A percentile compares a stretch with the other conserved stretches of the same genome.
Evolutionary conservation across 2,113 vertebrate species (phyloP).

Genomic region (Triplophysa tibetana): DNA sequence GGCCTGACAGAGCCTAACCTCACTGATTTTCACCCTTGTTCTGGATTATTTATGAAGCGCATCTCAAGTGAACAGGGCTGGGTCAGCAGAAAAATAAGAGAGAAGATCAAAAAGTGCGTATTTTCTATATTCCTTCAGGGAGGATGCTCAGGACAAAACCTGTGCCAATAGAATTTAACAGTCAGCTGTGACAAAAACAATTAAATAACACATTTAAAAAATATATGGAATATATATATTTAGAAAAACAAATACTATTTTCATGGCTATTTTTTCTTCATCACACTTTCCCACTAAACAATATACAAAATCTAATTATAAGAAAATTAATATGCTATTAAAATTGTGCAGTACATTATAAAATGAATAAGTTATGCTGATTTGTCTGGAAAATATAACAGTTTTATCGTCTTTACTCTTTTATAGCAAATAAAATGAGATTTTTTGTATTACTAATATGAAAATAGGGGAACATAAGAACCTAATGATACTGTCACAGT

Average conservation of each 20-base stretch:
- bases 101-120: background rate
- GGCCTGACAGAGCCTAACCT: background rate
- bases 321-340: too few relatives aligned
- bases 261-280: too few relatives aligned
- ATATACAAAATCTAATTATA: too few relatives aligned
- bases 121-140: constrained; percentile 7
- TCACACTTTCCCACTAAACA: too few relatives aligned
- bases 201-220: background rate
- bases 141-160: constrained; percentile 3
- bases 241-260: too few relatives aligned
- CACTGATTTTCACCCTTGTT: background rate
- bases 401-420: too few relatives aligned
- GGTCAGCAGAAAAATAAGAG: background rate
- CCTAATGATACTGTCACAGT: too few relatives aligned
- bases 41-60: constrained; percentile 10
- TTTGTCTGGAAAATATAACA: too few relatives aligned
- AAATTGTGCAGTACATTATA: too few relatives aligned
- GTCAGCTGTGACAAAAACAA: background rate
- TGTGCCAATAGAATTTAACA: background rate
- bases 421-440: too few relatives aligned
- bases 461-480: background rate
- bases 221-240: too few relatives aligned
- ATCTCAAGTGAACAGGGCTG: background rate
- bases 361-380: too few relatives aligned
- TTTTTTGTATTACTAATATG: background rate